These are phyloP conservation scores for Drosophila rufa DNA, from an alignment of 1,140 invertebrate species.

Conservation along the genomic window DNA sequence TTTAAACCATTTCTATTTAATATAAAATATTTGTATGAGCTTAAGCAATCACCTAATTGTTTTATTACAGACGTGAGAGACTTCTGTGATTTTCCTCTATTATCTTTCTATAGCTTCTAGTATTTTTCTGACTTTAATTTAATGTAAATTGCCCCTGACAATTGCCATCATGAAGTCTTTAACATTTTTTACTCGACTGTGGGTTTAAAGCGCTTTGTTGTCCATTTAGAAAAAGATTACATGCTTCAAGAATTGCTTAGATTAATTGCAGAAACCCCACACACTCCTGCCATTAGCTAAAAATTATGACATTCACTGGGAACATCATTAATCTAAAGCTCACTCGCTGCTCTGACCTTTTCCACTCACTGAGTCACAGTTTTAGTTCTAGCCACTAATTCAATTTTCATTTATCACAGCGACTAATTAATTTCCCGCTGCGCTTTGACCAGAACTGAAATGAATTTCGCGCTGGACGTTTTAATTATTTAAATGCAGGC, in stretches of 20 bases:
- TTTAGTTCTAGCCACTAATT: constrained; percentile 70
- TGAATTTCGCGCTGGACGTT: constrained; percentile 59
- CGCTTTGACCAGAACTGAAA: constrained; percentile 43
- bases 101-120: neutral
- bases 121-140: neutral
- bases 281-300: constrained; percentile 16
- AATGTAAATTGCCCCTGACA: constrained; percentile 3
- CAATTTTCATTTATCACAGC: constrained; percentile 79
- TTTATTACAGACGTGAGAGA: neutral
- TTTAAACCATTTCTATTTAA: too few species aligned
- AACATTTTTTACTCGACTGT: neutral
- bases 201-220: neutral
- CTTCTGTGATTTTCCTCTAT: neutral
- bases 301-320: constrained; percentile 38
- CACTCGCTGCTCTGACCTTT: constrained; percentile 31
- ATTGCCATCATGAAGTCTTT: neutral
- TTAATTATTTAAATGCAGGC: constrained; percentile 82
- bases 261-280: neutral
- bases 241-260: neutral
- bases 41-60: neutral
- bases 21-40: neutral
- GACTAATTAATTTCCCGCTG: constrained; percentile 81
- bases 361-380: constrained; percentile 24
- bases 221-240: too few species aligned
- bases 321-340: constrained; percentile 31